Evolutionary conservation across 92 coral and sea anemone genomes (phyloP), one percentile per base, ranked within the genome.

Genomic region (Desmophyllum pertusum): DNA sequence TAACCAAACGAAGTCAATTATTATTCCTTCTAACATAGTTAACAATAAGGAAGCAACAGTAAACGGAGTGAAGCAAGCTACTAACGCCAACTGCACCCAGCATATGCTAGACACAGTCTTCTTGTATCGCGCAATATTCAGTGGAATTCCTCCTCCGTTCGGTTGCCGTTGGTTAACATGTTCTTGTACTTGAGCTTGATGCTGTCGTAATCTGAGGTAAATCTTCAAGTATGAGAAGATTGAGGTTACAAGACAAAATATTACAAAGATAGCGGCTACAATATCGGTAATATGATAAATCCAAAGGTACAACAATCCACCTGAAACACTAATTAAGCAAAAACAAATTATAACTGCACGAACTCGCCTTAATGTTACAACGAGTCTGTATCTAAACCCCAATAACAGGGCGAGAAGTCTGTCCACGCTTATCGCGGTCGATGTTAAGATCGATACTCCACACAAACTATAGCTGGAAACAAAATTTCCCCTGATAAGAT

Each of bases 91-190:
- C 77, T 73, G 77, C 3, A 73, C 77, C 77, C 77, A 73, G 3
- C 59, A 36, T 73, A 73, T 45, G 77, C 77, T 73, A 18, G 61
- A 74, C 14, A 74, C 78, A 5, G 78, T 74, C 38, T 51, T 48
- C 25, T 48, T 45, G 62, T 74, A 74, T 50, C 63, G 21, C 30
- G 59, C 27, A 4, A 74, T 48, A 3, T 74, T 74, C 14, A 48
- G 15, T 19, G 62, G 27, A 29, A 35, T 43, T 74, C 39, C 39
- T 74, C 42, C 62, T 15, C n/a, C 78, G 78, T 50, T 74, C 13
- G 40, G 74, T 36, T 69, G 48, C 8, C 27, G 15, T 69, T 68
- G 73, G 17, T 31, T 1, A 33, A 9, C 11, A 35, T 18, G 72
- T 7, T 67, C 73, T 14, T 67, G 74, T 11, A 39, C 74, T 39